Conservation (phyloP, 2,113 vertebrate genomes). For the Clarias batrachus region DNA sequence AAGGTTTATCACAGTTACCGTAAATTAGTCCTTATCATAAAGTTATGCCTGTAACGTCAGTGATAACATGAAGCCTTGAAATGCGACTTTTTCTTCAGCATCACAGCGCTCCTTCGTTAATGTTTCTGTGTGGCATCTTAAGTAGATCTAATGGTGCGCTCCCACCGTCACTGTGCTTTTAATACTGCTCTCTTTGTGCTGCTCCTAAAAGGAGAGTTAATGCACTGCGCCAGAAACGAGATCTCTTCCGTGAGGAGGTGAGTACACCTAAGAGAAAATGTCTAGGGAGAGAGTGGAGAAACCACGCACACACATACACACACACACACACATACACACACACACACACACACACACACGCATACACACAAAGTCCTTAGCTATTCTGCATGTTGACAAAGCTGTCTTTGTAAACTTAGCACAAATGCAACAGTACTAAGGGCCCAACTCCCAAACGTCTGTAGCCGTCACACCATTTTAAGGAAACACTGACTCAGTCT, state of each 20-base stretch:
- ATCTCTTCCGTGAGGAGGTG: conserved; percentile 95
- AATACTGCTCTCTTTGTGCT: conserved; percentile 85
- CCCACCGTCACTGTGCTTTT: conserved; percentile 64
- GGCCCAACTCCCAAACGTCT: conserved; percentile 40
- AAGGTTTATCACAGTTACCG: not conserved
- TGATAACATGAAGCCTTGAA: not conserved
- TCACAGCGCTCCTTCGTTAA: conserved; percentile 35
- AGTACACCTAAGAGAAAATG: conserved; percentile 83
- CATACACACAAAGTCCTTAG: conserved; percentile 23
- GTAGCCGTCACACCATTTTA: conserved; percentile 32
- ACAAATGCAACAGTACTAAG: conserved; percentile 52
- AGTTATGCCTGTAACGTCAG: not conserved
- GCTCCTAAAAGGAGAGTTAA: conserved; percentile 87
- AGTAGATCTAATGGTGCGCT: conserved; percentile 49
- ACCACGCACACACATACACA: conserved; percentile 61
- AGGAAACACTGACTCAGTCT: conserved; percentile 31
- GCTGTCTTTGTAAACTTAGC: conserved; percentile 59
- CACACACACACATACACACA: conserved; percentile 56
- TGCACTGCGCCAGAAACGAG: conserved; percentile 94
- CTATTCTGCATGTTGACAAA: conserved; percentile 60
- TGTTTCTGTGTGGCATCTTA: conserved; percentile 46
- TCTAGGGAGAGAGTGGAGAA: conserved; percentile 56
- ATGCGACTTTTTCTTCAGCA: conserved; percentile 31
- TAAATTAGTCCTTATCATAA: not conserved
- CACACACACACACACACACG: conserved; percentile 32